These are phyloP conservation scores for Rhopalosiphum padi DNA, from an alignment of 1,140 invertebrate species.

Conservation along the genomic window DNA sequence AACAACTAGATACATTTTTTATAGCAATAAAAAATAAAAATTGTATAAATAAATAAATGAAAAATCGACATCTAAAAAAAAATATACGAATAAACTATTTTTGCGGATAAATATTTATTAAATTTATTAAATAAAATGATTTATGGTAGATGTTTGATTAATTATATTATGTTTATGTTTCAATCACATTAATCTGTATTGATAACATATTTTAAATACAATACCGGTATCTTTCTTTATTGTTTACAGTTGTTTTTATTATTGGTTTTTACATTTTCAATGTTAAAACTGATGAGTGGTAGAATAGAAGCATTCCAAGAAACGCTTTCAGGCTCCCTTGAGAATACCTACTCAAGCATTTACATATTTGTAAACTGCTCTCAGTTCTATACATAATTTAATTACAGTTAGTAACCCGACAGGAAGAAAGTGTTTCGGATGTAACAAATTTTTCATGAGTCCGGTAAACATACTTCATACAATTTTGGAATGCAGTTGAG, in stretches of 20 bases:
- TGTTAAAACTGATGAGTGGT: neutral
- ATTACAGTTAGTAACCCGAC: neutral
- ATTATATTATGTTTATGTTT: neutral
- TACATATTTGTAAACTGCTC: slow-evolving; percentile 19
- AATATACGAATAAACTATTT: neutral
- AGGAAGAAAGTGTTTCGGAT: slow-evolving; percentile 17
- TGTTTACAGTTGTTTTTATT: neutral
- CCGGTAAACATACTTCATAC: neutral
- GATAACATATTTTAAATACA: neutral
- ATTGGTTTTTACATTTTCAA: neutral
- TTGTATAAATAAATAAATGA: neutral
- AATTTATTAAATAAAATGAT: neutral
- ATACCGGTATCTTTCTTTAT: neutral
- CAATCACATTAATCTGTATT: neutral
- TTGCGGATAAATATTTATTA: neutral
- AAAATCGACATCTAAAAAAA: neutral
- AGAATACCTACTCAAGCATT: neutral
- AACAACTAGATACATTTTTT: neutral
- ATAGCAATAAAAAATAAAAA: neutral
- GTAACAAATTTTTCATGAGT: neutral
- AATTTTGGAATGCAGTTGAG: neutral
- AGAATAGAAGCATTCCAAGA: neutral
- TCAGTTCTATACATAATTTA: slow-evolving; percentile 26
- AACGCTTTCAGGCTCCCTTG: neutral
- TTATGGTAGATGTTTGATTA: neutral